Base-by-base conservation (phyloP, 2,888 invertebrate genomes). In the Heteromurus nitidus region DNA sequence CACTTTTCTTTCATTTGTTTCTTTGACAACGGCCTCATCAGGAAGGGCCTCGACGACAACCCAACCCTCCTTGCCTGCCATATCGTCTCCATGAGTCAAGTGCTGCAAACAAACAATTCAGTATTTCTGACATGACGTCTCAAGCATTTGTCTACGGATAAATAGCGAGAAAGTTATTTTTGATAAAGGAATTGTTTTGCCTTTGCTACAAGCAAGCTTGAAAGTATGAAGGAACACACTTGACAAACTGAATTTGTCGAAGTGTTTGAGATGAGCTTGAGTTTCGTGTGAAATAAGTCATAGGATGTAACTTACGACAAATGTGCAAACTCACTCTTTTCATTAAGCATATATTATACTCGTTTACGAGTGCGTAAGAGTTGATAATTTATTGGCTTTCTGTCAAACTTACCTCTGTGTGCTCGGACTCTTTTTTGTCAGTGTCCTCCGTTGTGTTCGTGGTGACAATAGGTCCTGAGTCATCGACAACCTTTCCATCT, bases 381-480 rank as follows among this genome's bases (percentile, higher is more conserved):
- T n/a, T n/a, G n/a, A n/a, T n/a, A n/a, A n/a, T n/a, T n/a, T 36
- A 36, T 36, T 36, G 36, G 36, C 13, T 5, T 47, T 47, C 47
- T n/a, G n/a, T n/a, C n/a, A 47, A 30, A n/a, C 65, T 72, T 70
- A 91, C 91, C 92, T 96, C 96, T 80, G 95, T 95, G 88, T 95
- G 95, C 88, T 95, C 95, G 86, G 94, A 94, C 89, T 96, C 96
- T 88, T 96, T 95, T 82, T 95, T 96, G 88, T 96, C 95, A 62
- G 95, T 94, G 89, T 96, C 96, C 90, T 96, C 96, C 62, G 95
- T 96, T 84, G 96, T 96, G 86, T 95, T 95, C 85, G 96, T 96
- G 87, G 95, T 95, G 88, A 96, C 94, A 89, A 95, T 93, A 3
- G 96, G 96, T 13, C 96, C 96, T 2, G 95, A 93, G 90, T 96